Evolutionary conservation across 2,888 invertebrate species (phyloP), one percentile per base, ranked within the genome.

Genomic region (Patella depressa): DNA sequence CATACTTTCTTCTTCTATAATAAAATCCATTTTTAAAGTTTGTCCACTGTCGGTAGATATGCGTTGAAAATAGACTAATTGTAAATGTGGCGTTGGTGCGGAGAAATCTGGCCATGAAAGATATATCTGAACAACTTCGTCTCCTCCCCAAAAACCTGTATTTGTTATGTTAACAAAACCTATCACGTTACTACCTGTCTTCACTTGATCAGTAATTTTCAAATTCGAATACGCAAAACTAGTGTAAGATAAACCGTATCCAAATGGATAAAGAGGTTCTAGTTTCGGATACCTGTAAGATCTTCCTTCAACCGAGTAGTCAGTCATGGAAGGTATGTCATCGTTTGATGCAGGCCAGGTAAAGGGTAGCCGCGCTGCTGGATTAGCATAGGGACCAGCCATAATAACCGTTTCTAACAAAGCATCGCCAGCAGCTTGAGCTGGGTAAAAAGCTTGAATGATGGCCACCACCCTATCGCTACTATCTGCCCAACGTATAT

Each of bases 371-470:
- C 90, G 82, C 12, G 84, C 90, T 9, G 88, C 88, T 14, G 89
- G 89, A 72, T 86, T 88, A 65, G 85, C 77, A 14, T 79, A 77
- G 7, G 79, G 73, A 9, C 79, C 84, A 29, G 57, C 82, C 74
- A 81, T 79, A 5, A 80, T 83, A 19, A 90, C 65, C 2, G 87
- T 84, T 57, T 80, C 77, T 29, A 78, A 81, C 24, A 90, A 74
- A 12, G 89, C 89, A 34, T 81, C 84, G 0, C 90, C 90, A 9
- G 88, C 83, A 2, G 87, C 79, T 79, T 90, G 89, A 9, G 88
- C 90, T 9, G 90, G 90, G 80, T 88, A 89, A 78, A 85, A 87
- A 74, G 89, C 89, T 76, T 86, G 85, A 12, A 90, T 53, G 65
- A 90, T 88, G 55, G 82, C 82, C 11, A 19, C 24, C 12, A 87